phyloP scores from a whole-genome alignment of 2,888 invertebrate genomes.

The Parthenolecanium corni region DNA sequence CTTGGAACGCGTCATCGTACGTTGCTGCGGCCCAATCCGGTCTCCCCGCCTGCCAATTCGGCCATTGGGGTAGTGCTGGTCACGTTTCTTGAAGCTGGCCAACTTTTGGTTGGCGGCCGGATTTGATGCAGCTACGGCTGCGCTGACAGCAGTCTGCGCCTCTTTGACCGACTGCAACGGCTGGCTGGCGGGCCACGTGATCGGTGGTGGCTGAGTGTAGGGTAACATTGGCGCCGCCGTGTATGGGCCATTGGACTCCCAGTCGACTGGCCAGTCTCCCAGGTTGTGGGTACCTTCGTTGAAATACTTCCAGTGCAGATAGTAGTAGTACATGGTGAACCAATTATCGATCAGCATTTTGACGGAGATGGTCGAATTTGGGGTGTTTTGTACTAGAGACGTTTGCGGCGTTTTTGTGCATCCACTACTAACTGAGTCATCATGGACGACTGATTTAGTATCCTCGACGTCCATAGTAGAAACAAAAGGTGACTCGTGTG shows the following conservation, averaged over 20 bases:
- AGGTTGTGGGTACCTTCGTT: not conserved
- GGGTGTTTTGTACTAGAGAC: not conserved
- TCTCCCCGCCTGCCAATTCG: not conserved
- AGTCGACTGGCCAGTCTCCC: not conserved
- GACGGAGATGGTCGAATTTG: not conserved
- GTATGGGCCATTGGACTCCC: not conserved
- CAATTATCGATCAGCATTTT: not conserved
- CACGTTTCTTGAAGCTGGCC: too few species aligned
- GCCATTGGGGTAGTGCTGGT: too few species aligned
- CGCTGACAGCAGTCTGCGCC: not conserved
- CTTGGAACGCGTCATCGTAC: not conserved
- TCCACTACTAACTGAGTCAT: not conserved
- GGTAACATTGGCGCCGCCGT: too few species aligned
- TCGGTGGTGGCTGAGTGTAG: too few species aligned
- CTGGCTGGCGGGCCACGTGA: too few species aligned
- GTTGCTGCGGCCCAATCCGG: not conserved
- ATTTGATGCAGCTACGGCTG: not conserved
- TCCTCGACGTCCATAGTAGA: slow-evolving; percentile 7
- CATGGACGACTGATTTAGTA: slow-evolving; percentile 12
- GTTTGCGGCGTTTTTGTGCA: not conserved
- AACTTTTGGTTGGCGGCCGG: too few species aligned
- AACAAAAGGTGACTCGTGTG: not conserved
- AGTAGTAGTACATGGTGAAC: slow-evolving; percentile 6
- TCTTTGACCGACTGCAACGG: not conserved
- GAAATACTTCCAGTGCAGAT: slow-evolving; percentile 2